Evolutionary conservation across 2,888 invertebrate genomes (phyloP), one percentile per base, ranked within the genome.

Genomic region (Acrobeloides nanus): DNA sequence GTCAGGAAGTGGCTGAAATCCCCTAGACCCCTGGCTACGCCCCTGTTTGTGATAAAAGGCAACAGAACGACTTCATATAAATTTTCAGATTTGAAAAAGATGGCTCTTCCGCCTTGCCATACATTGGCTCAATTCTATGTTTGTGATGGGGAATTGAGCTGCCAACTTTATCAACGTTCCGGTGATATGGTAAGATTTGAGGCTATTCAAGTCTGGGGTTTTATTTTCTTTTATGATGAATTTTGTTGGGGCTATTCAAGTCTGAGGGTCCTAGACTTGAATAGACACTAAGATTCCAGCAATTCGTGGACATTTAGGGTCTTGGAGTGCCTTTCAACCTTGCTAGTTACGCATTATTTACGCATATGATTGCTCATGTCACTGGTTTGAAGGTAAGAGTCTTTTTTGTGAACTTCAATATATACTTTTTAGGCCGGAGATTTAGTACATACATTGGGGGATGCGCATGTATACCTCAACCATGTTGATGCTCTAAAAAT

Each of bases 301-400:
- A 8, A 7, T 15, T 46, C n/a, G n/a, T n/a, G n/a, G n/a, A n/a
- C n/a, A n/a, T 61, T 24, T 40, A 79, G 78, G 80, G 80, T 38
- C 80, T 95, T 1, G 95, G 95, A n/a, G 90, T 93, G 0, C 93
- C 93, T 10, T 95, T 95, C 75, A 95, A 95, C 76, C 89, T 97
- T 64, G 93, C 95, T 39, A 92, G 92, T 64, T 97, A 95, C 76
- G 82, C 93, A 1, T 75, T 95, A 24, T 80, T 95, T 3, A 92
- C 90, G 2, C 85, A 84, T 67, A 92, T 97, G 89, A 84, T 95
- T 59, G 93, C 95, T 21, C 87, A 92, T 72, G 82, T 95, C 18
- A 89, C 89, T n/a, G 83, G 83, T 37, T 79, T 92, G 35, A 84
- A 89, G 81, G 86, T 85, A 72, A 67, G 63, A 71, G 5, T 23